phyloP scores from a whole-genome alignment of 2,888 invertebrate genomes.

The Ditylenchus weischeri region DNA sequence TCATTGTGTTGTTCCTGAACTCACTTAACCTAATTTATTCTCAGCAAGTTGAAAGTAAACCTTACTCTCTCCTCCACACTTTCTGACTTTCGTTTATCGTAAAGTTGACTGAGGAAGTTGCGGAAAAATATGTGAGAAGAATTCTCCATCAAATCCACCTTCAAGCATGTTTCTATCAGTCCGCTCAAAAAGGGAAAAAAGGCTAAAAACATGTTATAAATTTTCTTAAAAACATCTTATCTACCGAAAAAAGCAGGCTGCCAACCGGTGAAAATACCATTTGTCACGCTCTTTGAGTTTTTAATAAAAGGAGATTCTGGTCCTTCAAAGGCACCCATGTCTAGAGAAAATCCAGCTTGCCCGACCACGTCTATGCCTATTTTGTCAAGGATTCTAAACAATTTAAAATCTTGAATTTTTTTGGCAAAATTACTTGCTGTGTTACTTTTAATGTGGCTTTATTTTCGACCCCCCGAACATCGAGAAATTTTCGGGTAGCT shows the following conservation, averaged over 20 bases:
- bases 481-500: too few relatives aligned
- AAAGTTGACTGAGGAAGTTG: constrained; percentile 10
- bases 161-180: background rate
- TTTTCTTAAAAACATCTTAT: background rate
- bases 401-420: too few relatives aligned
- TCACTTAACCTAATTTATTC: background rate
- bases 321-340: constrained; percentile 16
- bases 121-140: background rate
- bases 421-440: too few relatives aligned
- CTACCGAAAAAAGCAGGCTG: background rate
- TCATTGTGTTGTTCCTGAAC: constrained; percentile 18
- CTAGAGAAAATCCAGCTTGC: constrained; percentile 20
- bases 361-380: constrained; percentile 20
- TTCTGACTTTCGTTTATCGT: constrained; percentile 18
- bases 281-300: background rate
- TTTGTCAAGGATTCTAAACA: constrained; percentile 13
- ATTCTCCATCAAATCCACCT: constrained; percentile 8
- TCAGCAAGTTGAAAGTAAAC: background rate
- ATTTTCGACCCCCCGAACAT: too few relatives aligned
- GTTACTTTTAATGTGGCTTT: too few relatives aligned
- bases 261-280: constrained; percentile 1
- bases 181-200: background rate
- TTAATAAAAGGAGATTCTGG: background rate
- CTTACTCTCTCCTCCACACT: constrained; percentile 12
- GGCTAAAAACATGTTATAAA: constrained; percentile 7